These are phyloP conservation scores for Chascanopsetta lugubris DNA, from an alignment of 2,113 vertebrate genomes.

Conservation along the genomic window DNA sequence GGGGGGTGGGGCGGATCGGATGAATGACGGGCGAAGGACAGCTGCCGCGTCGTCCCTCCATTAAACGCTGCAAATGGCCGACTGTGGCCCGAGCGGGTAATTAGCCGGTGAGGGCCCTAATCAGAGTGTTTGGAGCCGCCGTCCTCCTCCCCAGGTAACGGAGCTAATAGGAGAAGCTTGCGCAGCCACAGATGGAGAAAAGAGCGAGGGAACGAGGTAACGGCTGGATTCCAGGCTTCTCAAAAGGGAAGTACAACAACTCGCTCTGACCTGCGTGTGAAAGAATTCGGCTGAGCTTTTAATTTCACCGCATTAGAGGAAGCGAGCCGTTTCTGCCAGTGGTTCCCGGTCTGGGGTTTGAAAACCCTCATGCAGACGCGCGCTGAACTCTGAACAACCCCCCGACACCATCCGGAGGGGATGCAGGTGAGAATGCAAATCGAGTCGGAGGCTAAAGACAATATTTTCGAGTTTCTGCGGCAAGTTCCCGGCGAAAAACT, in stretches of 20 bases:
- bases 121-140: constrained; percentile 72
- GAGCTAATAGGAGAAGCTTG: constrained; percentile 64
- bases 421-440: no score
- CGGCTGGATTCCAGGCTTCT: constrained; percentile 30
- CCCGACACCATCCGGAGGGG: no score
- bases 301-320: neutral
- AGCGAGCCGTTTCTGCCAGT: no score
- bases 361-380: neutral
- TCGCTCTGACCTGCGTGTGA: neutral
- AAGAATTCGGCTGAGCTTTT: constrained; percentile 2
- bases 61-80: constrained; percentile 79
- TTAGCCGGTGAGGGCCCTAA: constrained; percentile 78
- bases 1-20: constrained; percentile 70
- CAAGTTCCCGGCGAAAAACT: no score
- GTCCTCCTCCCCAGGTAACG: constrained; percentile 70
- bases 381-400: no score
- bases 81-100: constrained; percentile 75
- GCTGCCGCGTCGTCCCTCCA: constrained; percentile 68
- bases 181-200: constrained; percentile 53
- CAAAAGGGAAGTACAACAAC: constrained; percentile 6
- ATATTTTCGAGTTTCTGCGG: no score
- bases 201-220: constrained; percentile 37
- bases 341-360: neutral
- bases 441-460: no score
- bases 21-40: constrained; percentile 78